Evolutionary conservation across 2,797 vertebrate genomes (phyloP).

Genomic region (Gorsachius magnificus): DNA sequence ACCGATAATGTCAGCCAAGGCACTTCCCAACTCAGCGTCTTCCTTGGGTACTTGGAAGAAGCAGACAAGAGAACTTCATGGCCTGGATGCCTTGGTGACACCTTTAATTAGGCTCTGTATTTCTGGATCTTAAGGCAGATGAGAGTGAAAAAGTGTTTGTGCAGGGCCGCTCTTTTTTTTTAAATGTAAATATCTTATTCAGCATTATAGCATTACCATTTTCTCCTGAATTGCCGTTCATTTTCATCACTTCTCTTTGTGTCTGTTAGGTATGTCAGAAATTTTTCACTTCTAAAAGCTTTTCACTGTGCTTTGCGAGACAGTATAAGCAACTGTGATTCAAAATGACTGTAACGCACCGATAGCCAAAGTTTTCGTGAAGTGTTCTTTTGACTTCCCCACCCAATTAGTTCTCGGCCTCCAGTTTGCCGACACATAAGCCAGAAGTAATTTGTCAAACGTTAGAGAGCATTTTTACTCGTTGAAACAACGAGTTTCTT

Average conservation of each 20-base stretch:
- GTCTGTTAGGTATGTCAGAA: not conserved
- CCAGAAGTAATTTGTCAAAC: not conserved
- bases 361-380: not conserved
- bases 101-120: not conserved
- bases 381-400: not conserved
- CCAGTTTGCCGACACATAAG: not conserved
- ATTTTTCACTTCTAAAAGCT: slow-evolving; percentile 16
- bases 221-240: not conserved
- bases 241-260: not conserved
- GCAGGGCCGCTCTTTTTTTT: not conserved
- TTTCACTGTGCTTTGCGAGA: not conserved
- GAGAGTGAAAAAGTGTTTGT: not conserved
- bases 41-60: not conserved
- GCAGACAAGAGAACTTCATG: not conserved
- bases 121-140: not conserved
- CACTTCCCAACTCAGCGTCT: not conserved
- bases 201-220: not conserved
- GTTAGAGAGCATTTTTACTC: not conserved
- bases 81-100: not conserved
- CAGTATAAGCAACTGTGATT: not conserved
- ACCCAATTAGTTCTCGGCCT: slow-evolving; percentile 22
- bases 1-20: not conserved
- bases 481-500: not conserved
- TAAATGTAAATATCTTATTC: not conserved
- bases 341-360: not conserved